Percentiles rank a stretch among this genome's conserved stretches.
These are phyloP conservation scores for Varecia variegata DNA, from an alignment of 2,797 vertebrate species.

Conservation along the genomic window DNA sequence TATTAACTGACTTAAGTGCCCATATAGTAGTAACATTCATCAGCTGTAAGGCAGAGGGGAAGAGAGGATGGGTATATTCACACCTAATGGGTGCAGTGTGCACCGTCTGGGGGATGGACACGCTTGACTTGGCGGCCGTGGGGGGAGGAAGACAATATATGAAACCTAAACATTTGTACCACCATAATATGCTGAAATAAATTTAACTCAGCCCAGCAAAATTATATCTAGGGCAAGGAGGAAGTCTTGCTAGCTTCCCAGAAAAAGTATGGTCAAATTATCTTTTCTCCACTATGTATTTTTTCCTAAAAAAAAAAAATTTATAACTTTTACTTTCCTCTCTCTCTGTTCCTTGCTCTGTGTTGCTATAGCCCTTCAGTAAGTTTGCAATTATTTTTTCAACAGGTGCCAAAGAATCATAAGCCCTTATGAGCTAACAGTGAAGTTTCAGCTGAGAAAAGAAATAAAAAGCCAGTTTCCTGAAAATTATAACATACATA, in stretches of 20 bases:
- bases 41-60: too few species aligned
- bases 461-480: conserved; percentile 59
- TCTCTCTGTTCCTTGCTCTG: background rate
- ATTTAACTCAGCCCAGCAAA: background rate
- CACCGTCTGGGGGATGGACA: too few species aligned
- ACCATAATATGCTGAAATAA: too few species aligned
- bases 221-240: background rate
- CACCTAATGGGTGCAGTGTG: too few species aligned
- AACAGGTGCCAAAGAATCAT: conserved; percentile 61
- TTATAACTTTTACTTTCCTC: background rate
- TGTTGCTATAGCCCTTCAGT: background rate
- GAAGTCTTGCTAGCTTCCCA: background rate
- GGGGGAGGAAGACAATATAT: too few species aligned
- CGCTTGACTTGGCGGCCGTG: too few species aligned
- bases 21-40: too few species aligned
- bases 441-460: conserved; percentile 54
- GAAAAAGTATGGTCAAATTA: background rate
- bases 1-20: too few species aligned
- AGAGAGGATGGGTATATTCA: too few species aligned
- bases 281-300: background rate
- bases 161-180: too few species aligned
- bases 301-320: background rate
- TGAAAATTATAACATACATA: conserved; percentile 57
- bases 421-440: conserved; percentile 46
- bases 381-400: conserved; percentile 59